Conservation (phyloP, 2,888 invertebrate genomes). For the Polylopha cassiicola region DNA sequence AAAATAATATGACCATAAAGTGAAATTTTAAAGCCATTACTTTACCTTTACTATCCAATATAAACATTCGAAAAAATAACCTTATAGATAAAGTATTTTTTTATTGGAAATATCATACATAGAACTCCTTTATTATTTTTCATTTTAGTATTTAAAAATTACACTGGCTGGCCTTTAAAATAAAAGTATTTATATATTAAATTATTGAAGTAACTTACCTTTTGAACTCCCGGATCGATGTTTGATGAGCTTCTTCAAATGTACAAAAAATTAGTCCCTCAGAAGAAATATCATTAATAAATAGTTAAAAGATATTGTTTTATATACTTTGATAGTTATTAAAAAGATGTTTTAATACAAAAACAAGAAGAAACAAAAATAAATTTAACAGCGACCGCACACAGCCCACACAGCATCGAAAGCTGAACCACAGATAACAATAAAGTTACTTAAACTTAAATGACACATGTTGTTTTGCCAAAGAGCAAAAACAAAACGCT, state of each 20-base stretch:
- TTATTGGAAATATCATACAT: no score
- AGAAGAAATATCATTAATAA: not conserved
- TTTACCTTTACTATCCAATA: no score
- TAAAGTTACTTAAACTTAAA: no score
- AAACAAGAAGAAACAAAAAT: conserved; percentile 7
- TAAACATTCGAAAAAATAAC: no score
- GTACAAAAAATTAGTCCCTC: not conserved
- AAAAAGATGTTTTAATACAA: conserved; percentile 15
- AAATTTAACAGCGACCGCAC: conserved; percentile 6
- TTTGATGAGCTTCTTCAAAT: conserved; percentile 1
- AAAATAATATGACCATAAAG: no score
- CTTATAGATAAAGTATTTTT: no score
- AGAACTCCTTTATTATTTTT: no score
- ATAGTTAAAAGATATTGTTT: not conserved
- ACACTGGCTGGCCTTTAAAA: not conserved
- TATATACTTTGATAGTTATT: no score
- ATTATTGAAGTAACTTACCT: conserved; percentile 10
- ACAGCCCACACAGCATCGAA: conserved; percentile 15
- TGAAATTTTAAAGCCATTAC: no score
- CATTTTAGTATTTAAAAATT: no score
- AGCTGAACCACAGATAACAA: conserved; percentile 11
- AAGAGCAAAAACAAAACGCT: no score
- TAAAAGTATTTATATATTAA: not conserved
- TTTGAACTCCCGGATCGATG: conserved; percentile 15
- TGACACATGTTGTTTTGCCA: no score